Base-by-base conservation (phyloP, 2,797 vertebrate species). In the Perodicticus potto region DNA sequence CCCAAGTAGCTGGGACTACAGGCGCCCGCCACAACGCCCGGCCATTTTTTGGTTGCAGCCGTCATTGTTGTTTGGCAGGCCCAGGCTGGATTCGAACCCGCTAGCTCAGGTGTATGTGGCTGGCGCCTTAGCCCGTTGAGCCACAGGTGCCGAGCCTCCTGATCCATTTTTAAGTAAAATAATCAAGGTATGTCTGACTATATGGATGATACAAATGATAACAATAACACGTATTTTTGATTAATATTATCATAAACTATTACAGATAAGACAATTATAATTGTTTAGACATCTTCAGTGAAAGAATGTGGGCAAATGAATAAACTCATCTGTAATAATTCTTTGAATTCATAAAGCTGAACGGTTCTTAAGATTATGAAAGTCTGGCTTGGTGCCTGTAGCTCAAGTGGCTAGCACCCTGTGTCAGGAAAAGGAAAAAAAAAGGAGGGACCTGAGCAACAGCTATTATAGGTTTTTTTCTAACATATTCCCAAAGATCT, bases 361-460 rank as follows among this genome's bases (percentile, higher is more conserved):
- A 43, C 53, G 81, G 67, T 67, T 92, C 43, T 63, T 25, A 80
- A 93, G 92, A 94, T 81, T 29, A 57, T 65, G 72, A 90, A 85
- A 92, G 32, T 23, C 61, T 72, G 49, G 49, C 49, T 49, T 4
- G 13, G 49, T 14, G 49, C 49, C 49, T 49, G 13, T 49, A 49
- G 49, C 49, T 14, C 49, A 49, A 53, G 49, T 3, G 14, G 49
- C 11, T 53, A 53, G 49, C 13, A 65, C 29, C 29, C 5, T 65
- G 29, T 63, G 11, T 63, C 27, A 63, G 27, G 27, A 63, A 29
- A 63, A 25, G 25, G 22, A 57, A 57, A 61, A 61, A 63, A 65
- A 63, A 63, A 32, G 55, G 93, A 77, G n/a, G 87, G n/a, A 43
- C 4, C 34, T 23, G 23, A 82, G 53, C 32, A 57, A 37, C 23